Conservation (phyloP, 2,113 vertebrate genomes). For the Chelonoidis abingdonii region DNA sequence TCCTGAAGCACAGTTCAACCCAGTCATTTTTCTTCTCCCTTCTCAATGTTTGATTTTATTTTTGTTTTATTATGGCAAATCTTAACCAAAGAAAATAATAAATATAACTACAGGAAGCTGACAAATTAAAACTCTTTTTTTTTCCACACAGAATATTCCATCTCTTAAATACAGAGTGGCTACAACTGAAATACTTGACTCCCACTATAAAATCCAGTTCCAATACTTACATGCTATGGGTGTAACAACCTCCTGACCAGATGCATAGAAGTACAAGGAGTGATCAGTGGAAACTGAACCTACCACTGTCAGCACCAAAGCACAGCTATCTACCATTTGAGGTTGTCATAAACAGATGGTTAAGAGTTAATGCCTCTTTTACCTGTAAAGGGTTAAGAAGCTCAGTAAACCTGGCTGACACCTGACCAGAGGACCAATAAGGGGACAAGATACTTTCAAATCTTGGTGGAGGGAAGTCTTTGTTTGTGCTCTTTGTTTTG, state of each 20-base stretch:
- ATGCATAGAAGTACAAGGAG: neutral
- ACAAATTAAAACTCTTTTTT: neutral
- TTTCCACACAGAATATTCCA: neutral
- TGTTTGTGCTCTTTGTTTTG: too few relatives aligned
- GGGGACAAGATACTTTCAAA: too few relatives aligned
- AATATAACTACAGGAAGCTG: conserved; percentile 4
- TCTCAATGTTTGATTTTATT: conserved; percentile 11
- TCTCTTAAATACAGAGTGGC: neutral
- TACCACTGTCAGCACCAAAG: neutral
- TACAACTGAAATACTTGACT: neutral
- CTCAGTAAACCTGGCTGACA: too few relatives aligned
- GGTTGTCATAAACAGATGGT: too few relatives aligned
- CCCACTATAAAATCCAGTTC: neutral
- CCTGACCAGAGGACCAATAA: too few relatives aligned
- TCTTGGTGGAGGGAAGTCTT: too few relatives aligned
- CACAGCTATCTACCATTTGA: neutral
- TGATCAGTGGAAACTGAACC: neutral
- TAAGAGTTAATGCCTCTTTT: too few relatives aligned
- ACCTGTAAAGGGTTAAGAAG: too few relatives aligned
- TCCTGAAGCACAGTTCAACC: neutral
- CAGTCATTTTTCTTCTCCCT: conserved; percentile 6
- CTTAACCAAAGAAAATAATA: neutral
- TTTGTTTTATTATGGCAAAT: conserved; percentile 4
- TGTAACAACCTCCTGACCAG: neutral
- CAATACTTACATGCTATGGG: neutral